These are phyloP conservation scores for Philaenus spumarius DNA, from an alignment of 1,140 invertebrate genomes.

Conservation along the genomic window DNA sequence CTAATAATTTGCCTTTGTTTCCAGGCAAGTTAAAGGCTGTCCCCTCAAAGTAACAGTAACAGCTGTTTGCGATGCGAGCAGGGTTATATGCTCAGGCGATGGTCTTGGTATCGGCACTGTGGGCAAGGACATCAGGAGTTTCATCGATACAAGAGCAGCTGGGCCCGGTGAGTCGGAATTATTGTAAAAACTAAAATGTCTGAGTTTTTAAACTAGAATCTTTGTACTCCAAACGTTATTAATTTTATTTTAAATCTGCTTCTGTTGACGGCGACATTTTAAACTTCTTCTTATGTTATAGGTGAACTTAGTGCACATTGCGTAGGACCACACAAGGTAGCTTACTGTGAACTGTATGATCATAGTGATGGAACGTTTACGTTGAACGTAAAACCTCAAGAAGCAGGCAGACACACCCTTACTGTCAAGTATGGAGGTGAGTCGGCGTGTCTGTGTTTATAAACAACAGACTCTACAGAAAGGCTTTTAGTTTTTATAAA, in stretches of 20 bases:
- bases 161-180: conserved; percentile 70
- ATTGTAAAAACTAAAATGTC: too few species aligned
- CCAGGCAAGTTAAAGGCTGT: conserved; percentile 81
- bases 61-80: conserved; percentile 62
- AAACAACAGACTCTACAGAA: too few species aligned
- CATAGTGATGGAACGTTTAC: conserved; percentile 97
- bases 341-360: conserved; percentile 95
- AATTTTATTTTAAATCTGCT: too few species aligned
- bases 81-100: conserved; percentile 88
- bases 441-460: too few species aligned
- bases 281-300: too few species aligned
- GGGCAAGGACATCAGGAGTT: conserved; percentile 88
- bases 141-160: conserved; percentile 93
- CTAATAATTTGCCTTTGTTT: too few species aligned
- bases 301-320: conserved; percentile 96
- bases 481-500: too few species aligned
- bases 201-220: too few species aligned
- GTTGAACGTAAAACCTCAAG: conserved; percentile 90
- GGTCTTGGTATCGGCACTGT: conserved; percentile 88
- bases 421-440: conserved; percentile 92
- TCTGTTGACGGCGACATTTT: too few species aligned
- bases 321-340: conserved; percentile 80
- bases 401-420: conserved; percentile 85
- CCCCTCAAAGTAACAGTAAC: conserved; percentile 85
- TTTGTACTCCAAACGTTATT: too few species aligned